Evolutionary conservation across 2,888 invertebrate species (phyloP).

Genomic region (Poecilus cupreus): DNA sequence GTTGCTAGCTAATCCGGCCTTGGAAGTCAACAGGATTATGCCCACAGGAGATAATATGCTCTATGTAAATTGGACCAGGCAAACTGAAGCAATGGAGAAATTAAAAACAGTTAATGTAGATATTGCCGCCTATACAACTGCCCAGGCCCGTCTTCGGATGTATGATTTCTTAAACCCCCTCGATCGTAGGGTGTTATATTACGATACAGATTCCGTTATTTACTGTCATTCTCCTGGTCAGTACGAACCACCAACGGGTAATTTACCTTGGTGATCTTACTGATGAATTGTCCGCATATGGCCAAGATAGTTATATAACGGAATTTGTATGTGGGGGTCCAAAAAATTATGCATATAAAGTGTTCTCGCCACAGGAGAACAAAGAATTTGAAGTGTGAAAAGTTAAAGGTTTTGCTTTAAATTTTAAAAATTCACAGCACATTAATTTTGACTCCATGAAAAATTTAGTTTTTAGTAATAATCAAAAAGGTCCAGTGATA

Average conservation of each 20-base stretch:
- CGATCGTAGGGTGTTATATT: constrained; percentile 61
- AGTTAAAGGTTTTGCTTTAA: no score
- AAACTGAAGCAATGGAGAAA: constrained; percentile 59
- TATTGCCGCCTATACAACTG: constrained; percentile 68
- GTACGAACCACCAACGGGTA: constrained; percentile 64
- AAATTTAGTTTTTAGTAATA: no score
- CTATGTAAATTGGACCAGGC: constrained; percentile 62
- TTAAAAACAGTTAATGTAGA: constrained; percentile 64
- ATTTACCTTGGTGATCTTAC: constrained; percentile 68
- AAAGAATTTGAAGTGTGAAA: no score
- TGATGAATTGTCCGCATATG: constrained; percentile 65
- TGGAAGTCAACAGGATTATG: constrained; percentile 61
- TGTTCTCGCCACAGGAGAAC: no score
- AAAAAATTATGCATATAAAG: constrained; percentile 67
- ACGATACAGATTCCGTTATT: no score
- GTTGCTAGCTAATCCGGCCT: constrained; percentile 60
- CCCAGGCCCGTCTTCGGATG: constrained; percentile 57
- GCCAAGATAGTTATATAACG: constrained; percentile 63
- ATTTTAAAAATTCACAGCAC: no score
- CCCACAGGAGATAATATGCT: no score
- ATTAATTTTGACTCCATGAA: no score
- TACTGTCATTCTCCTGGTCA: no score
- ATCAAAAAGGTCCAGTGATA: no score
- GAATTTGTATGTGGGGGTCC: constrained; percentile 67
- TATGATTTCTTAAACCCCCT: constrained; percentile 65